These are phyloP conservation scores for Oasisia sp. DNA, from an alignment of 2,888 invertebrate genomes.

Conservation along the genomic window DNA sequence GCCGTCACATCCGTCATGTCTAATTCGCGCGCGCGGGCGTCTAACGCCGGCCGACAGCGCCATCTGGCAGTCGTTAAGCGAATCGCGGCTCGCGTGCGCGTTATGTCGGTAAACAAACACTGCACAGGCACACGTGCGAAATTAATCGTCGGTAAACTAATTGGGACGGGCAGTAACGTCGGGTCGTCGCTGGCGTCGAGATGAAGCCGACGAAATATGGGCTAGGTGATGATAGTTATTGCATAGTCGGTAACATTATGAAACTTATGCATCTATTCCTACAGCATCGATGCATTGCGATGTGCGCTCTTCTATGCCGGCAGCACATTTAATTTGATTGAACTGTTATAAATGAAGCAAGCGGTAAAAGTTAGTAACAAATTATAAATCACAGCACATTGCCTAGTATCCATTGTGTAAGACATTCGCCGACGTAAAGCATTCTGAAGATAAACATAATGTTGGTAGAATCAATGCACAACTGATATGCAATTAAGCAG, in stretches of 20 bases:
- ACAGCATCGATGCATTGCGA: not conserved
- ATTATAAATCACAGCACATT: no score
- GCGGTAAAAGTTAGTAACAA: no score
- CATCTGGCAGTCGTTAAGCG: not conserved
- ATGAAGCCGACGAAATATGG: not conserved
- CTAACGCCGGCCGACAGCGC: not conserved
- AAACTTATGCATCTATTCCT: not conserved
- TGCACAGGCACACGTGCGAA: not conserved
- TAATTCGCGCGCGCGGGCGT: not conserved
- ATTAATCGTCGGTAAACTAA: slow-evolving; percentile 17
- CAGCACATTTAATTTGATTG: not conserved
- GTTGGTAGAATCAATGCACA: no score
- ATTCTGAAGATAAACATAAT: no score
- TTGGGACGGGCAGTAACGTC: slow-evolving; percentile 10
- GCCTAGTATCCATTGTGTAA: no score
- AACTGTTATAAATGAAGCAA: no score
- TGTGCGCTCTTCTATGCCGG: not conserved
- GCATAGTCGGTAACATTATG: not conserved
- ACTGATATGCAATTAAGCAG: no score
- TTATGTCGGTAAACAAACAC: slow-evolving; percentile 17
- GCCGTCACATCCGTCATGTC: not conserved
- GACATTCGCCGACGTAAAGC: no score
- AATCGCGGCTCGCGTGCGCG: not conserved
- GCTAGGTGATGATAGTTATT: not conserved
- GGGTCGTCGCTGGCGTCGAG: not conserved